Percentiles rank a stretch among this genome's conserved stretches.
These are phyloP conservation scores for Odontesthes bonariensis DNA, from an alignment of 2,113 vertebrate genomes.

Conservation along the genomic window DNA sequence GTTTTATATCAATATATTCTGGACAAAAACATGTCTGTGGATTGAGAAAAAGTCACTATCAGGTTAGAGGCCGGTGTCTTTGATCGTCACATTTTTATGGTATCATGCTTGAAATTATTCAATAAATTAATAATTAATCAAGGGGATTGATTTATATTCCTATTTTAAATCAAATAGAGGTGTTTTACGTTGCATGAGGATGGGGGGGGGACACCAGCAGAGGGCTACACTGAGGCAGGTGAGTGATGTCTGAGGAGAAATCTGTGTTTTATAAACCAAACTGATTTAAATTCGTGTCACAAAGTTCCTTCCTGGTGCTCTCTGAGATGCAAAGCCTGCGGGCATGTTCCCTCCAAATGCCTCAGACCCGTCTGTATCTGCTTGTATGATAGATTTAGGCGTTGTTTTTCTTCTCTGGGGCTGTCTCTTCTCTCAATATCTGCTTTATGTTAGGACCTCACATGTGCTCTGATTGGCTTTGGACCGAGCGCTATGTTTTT, in stretches of 20 bases:
- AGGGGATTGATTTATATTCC: background rate
- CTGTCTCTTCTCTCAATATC: conserved; percentile 17
- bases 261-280: background rate
- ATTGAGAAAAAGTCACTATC: conserved; percentile 60
- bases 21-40: conserved; percentile 65
- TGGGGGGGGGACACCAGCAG: conserved; percentile 1
- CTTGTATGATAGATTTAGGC: background rate
- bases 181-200: background rate
- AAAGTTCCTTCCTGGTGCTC: background rate
- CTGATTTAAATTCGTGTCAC: conserved; percentile 18
- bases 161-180: background rate
- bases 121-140: conserved; percentile 76
- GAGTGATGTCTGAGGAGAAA: background rate
- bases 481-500: background rate
- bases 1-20: conserved; percentile 78
- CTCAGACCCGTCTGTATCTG: background rate
- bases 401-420: background rate
- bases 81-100: conserved; percentile 74
- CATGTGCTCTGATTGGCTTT: conserved; percentile 51
- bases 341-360: background rate
- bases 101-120: conserved; percentile 77
- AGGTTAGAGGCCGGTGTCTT: conserved; percentile 67
- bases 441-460: conserved; percentile 59
- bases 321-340: background rate
- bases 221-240: conserved; percentile 20